Evolutionary conservation across 37 sponge, comb jelly and placozoan species (phyloP), one percentile per base, ranked within the genome.

Genomic region (Geodia barretti): DNA sequence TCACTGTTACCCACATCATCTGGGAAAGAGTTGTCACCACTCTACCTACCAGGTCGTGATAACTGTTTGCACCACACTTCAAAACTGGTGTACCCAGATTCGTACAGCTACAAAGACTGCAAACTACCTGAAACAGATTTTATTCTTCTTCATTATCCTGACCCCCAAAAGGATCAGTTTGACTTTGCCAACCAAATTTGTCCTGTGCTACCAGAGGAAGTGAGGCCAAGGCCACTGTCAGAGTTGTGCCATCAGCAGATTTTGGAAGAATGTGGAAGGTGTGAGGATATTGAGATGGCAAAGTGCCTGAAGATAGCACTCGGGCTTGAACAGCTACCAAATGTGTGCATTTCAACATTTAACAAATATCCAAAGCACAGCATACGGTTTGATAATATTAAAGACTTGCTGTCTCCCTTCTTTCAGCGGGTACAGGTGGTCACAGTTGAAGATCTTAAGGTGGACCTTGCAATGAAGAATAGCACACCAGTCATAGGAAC

Each of bases 71-170:
- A 37, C 21, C 40, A 33, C 5, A 72, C 81, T 54, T 68, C 72
- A 71, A n/a, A 3, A 4, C 32, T 81, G 81, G 58, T 81, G 34
- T 81, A 81, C 39, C n/a, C 60, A 54, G 81, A 81, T 36, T 72
- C 65, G 9, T 30, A 29, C 64, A 77, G 77, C 65, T 64, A 38
- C 54, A 47, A 47, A 47, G 54, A 47, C 54, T 47, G 54, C 54
- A 47, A 7, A 47, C 54, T 47, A 47, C 54, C 54, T 47, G 54
- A 47, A 47, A 47, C 54, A 17, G 54, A 14, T 47, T 47, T 17
- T 47, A 17, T 47, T 47, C 54, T 47, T 14, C 14, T 47, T 14
- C 54, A 47, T 47, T 47, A 47, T 14, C 54, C 54, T 47, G 14
- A 47, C 54, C 7, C 54, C 14, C 11, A 17, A 17, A 14, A 7